Percentiles rank a stretch among this genome's conserved stretches.
Conservation (phyloP, 2,113 vertebrate genomes). For the Acanthochromis polyacanthus region DNA sequence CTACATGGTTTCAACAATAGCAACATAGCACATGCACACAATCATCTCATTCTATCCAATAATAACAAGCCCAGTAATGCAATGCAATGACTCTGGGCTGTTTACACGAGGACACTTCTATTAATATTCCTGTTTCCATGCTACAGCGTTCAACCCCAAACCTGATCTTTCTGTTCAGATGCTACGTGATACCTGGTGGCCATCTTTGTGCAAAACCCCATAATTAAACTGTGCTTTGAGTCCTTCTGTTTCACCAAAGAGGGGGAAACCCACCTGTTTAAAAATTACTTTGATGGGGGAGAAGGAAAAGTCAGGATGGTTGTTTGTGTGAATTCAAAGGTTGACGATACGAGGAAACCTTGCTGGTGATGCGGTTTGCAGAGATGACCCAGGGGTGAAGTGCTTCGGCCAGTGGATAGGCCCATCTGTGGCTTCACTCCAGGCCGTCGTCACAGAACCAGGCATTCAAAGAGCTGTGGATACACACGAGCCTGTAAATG, state of each 20-base stretch:
- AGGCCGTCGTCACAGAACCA: conserved; percentile 90
- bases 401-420: conserved; percentile 89
- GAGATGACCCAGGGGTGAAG: conserved; percentile 97
- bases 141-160: conserved; percentile 16
- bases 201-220: conserved; percentile 12
- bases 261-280: conserved; percentile 91
- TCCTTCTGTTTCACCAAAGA: background rate
- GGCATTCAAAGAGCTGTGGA: conserved; percentile 87
- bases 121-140: conserved; percentile 40
- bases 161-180: conserved; percentile 14
- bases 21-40: background rate
- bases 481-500: background rate
- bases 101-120: conserved; percentile 11
- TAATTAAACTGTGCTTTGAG: conserved; percentile 18
- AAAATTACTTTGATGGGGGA: conserved; percentile 98
- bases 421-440: conserved; percentile 91
- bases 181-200: background rate
- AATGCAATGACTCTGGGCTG: conserved; percentile 23
- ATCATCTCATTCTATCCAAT: conserved; percentile 6
- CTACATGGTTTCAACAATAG: background rate
- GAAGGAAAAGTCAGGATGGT: conserved; percentile 97
- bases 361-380: conserved; percentile 98
- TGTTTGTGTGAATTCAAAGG: conserved; percentile 95
- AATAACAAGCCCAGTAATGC: background rate
- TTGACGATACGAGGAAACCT: conserved; percentile 95